Conservation (phyloP, 2,797 vertebrate genomes). For the Phoxinus dragarum region DNA sequence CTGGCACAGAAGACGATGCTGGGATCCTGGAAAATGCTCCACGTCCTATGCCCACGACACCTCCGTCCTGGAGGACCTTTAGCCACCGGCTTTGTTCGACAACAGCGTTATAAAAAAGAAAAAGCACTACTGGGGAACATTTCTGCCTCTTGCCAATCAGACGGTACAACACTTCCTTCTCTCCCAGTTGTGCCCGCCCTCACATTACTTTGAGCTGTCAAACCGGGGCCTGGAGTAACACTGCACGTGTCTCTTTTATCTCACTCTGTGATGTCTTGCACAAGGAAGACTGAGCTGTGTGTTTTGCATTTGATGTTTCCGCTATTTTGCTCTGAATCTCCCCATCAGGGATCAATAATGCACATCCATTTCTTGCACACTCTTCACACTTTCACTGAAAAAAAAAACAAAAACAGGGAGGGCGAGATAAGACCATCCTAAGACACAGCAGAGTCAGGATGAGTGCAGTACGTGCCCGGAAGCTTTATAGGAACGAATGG, state of each 20-base stretch:
- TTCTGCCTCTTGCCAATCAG: slow-evolving; percentile 32
- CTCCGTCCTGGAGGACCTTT: slow-evolving; percentile 20
- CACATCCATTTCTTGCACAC: slow-evolving; percentile 63
- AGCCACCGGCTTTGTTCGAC: slow-evolving; percentile 14
- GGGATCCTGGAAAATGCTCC: not conserved
- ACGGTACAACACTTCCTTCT: slow-evolving; percentile 15
- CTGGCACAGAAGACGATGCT: not conserved
- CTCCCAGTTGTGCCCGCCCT: slow-evolving; percentile 28
- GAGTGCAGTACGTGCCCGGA: slow-evolving; percentile 60
- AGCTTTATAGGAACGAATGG: slow-evolving; percentile 59
- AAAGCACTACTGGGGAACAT: slow-evolving; percentile 11
- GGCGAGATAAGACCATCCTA: slow-evolving; percentile 59
- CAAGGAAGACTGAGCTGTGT: slow-evolving; percentile 13
- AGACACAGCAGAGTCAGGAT: slow-evolving; percentile 62
- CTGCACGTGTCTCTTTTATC: slow-evolving; percentile 31
- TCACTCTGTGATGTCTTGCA: slow-evolving; percentile 3
- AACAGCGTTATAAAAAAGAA: slow-evolving; percentile 12
- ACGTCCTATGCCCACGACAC: not conserved
- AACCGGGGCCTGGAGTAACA: slow-evolving; percentile 2
- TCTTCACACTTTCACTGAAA: slow-evolving; percentile 27
- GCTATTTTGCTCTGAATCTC: slow-evolving; percentile 3
- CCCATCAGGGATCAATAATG: slow-evolving; percentile 63
- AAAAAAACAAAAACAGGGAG: slow-evolving; percentile 38
- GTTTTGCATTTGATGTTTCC: slow-evolving; percentile 26
- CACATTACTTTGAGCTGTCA: slow-evolving; percentile 19